These are phyloP conservation scores for Ostrea denselamellosa DNA, from an alignment of 1,140 invertebrate genomes.

Conservation along the genomic window DNA sequence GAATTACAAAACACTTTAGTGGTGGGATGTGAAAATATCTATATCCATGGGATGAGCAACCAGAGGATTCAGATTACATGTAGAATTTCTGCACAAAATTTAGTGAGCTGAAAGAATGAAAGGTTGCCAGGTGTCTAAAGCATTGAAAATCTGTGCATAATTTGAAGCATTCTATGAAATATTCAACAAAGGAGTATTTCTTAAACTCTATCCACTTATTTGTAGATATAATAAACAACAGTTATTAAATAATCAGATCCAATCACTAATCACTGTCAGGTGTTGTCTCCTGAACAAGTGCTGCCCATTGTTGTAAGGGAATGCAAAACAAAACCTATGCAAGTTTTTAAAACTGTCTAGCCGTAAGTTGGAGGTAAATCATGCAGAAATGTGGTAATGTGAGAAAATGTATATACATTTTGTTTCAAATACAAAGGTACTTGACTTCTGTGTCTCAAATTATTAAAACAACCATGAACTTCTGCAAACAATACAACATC, in stretches of 20 bases:
- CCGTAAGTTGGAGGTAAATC: not conserved
- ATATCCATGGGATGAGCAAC: too few species aligned
- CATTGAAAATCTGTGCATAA: not conserved
- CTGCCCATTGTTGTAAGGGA: slow-evolving; percentile 13
- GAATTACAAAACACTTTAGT: too few species aligned
- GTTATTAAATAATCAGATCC: not conserved
- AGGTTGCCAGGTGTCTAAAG: not conserved
- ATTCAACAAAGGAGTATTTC: not conserved
- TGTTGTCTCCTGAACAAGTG: not conserved
- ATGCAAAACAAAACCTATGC: slow-evolving; percentile 21
- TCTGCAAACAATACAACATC: too few species aligned
- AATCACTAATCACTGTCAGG: not conserved
- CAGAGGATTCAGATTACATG: too few species aligned
- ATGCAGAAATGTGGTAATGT: not conserved
- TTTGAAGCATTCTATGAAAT: not conserved
- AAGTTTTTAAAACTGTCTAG: not conserved
- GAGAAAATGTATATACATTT: not conserved
- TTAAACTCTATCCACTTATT: not conserved
- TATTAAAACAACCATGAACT: not conserved
- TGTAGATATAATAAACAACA: not conserved
- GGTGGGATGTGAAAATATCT: too few species aligned
- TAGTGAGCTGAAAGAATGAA: not conserved
- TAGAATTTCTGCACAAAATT: not conserved
- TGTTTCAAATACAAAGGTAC: not conserved
- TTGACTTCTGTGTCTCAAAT: not conserved